These are phyloP conservation scores for Galeruca laticollis DNA, from an alignment of 2,888 invertebrate genomes.

Conservation along the genomic window DNA sequence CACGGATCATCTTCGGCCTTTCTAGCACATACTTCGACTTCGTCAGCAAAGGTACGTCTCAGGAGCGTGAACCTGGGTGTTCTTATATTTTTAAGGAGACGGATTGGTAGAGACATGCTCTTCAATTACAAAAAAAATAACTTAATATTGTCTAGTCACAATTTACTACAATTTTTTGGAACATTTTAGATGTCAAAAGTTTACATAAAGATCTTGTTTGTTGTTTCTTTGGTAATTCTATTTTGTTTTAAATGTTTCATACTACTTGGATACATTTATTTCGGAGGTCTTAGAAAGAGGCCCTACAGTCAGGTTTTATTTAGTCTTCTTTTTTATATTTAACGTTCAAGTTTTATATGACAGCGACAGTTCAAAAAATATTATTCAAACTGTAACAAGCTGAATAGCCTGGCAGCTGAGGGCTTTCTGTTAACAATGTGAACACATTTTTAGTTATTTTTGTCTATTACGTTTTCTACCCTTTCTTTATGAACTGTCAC, in stretches of 20 bases:
- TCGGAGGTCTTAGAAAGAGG: not conserved
- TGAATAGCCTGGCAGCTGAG: no score
- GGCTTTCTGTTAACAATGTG: no score
- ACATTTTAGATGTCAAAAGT: slow-evolving; percentile 43
- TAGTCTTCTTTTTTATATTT: not conserved
- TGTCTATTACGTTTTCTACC: no score
- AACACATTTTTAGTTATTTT: no score
- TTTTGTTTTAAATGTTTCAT: slow-evolving; percentile 36
- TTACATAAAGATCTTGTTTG: slow-evolving; percentile 45
- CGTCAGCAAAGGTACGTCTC: slow-evolving; percentile 24
- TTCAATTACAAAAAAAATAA: slow-evolving; percentile 8
- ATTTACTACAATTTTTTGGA: slow-evolving; percentile 42
- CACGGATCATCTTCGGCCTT: slow-evolving; percentile 55
- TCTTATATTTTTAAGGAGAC: slow-evolving; percentile 26
- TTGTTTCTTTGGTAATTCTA: slow-evolving; percentile 47
- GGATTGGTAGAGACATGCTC: slow-evolving; percentile 39
- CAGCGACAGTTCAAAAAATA: no score
- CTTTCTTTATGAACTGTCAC: no score
- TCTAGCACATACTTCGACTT: slow-evolving; percentile 31
- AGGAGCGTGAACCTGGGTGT: slow-evolving; percentile 27
- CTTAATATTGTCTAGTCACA: slow-evolving; percentile 41
- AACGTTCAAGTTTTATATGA: no score
- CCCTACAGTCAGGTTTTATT: not conserved
- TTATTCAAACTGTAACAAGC: no score
- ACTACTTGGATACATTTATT: not conserved